Evolutionary conservation across 2,888 invertebrate genomes (phyloP).

Genomic region (Ctena decussata): DNA sequence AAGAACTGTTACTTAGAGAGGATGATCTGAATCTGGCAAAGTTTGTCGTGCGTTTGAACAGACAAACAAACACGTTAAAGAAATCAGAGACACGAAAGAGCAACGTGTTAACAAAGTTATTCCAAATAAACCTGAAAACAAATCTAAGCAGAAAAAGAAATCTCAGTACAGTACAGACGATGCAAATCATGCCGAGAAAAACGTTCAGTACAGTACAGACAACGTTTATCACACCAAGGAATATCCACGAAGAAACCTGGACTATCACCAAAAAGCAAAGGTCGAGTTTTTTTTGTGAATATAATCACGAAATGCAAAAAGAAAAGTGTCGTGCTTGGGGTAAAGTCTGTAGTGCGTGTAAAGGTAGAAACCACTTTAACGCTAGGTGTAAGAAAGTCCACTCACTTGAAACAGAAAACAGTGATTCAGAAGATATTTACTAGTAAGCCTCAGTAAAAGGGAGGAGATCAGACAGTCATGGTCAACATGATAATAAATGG

Average conservation of each 20-base stretch:
- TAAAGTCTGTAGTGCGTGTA: conserved; percentile 51
- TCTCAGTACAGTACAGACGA: background rate
- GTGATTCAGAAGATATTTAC: conserved; percentile 13
- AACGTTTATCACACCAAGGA: background rate
- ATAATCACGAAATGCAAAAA: conserved; percentile 47
- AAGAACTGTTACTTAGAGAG: conserved; percentile 53
- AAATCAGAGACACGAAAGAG: conserved; percentile 33
- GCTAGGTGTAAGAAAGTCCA: conserved; percentile 31
- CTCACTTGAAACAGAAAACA: conserved; percentile 8
- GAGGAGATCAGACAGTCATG: background rate
- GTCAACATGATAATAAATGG: conserved; percentile 30
- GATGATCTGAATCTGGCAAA: conserved; percentile 40
- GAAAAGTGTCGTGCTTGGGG: conserved; percentile 66
- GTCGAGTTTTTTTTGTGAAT: conserved; percentile 56
- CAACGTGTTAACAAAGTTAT: background rate
- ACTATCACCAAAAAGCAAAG: background rate
- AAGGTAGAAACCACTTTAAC: conserved; percentile 59
- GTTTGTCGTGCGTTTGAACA: conserved; percentile 54
- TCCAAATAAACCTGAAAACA: background rate
- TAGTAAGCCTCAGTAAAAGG: background rate
- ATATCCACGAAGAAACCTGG: background rate
- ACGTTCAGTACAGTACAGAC: background rate
- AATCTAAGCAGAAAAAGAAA: background rate
- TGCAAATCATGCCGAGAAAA: background rate
- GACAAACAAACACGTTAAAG: conserved; percentile 53